phyloP scores from a whole-genome alignment of 1,140 invertebrate species.

The Leptonema lineaticorne region DNA sequence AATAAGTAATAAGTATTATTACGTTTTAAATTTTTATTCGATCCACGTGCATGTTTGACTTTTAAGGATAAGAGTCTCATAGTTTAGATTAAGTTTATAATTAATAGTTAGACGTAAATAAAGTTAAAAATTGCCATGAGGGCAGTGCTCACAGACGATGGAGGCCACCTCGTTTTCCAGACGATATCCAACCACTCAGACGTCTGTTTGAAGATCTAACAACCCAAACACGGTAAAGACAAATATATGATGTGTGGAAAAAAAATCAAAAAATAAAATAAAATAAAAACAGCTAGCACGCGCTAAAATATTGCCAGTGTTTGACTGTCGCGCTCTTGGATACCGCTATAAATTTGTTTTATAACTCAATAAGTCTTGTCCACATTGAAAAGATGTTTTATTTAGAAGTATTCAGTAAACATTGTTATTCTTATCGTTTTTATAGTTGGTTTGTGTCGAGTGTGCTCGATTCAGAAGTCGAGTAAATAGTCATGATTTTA shows the following conservation, averaged over 20 bases:
- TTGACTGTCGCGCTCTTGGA: slow-evolving; percentile 25
- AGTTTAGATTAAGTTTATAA: too few relatives aligned
- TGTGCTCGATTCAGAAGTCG: too few relatives aligned
- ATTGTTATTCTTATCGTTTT: too few relatives aligned
- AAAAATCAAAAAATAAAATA: too few relatives aligned
- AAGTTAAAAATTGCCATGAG: slow-evolving; percentile 9
- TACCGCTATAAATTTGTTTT: slow-evolving; percentile 1
- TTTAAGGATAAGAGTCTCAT: too few relatives aligned
- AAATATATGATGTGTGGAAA: slow-evolving; percentile 13
- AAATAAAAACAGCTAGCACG: slow-evolving; percentile 36
- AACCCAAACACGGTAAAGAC: slow-evolving; percentile 52
- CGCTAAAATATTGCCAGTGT: slow-evolving; percentile 25
- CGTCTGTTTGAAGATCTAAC: slow-evolving; percentile 71
- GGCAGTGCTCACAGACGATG: slow-evolving; percentile 66
- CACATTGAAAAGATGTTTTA: neutral
- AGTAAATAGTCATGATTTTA: too few relatives aligned
- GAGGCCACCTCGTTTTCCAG: slow-evolving; percentile 69
- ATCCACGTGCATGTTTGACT: too few relatives aligned
- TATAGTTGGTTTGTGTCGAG: too few relatives aligned
- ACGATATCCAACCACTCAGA: slow-evolving; percentile 71
- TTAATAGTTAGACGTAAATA: too few relatives aligned
- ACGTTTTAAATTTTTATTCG: too few relatives aligned
- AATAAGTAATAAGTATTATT: too few relatives aligned
- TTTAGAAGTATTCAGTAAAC: too few relatives aligned
- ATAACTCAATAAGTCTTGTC: neutral